phyloP scores from a whole-genome alignment of 2,797 vertebrate genomes.

The Phoebastria nigripes region DNA sequence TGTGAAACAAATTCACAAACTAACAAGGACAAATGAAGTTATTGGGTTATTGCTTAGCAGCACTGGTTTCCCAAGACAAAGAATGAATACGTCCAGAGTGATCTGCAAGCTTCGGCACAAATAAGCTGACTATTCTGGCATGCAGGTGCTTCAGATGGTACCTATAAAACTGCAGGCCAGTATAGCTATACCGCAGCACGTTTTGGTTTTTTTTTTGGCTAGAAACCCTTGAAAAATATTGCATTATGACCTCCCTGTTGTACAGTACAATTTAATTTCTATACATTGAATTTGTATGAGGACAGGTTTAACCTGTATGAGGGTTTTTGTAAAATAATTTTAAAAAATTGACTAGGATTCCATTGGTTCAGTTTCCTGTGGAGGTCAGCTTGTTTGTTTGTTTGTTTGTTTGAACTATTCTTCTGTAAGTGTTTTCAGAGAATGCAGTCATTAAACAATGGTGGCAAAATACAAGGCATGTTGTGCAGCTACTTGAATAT shows the following conservation, averaged over 20 bases:
- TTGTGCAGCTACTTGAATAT: not conserved
- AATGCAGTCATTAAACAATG: not conserved
- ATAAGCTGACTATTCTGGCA: not conserved
- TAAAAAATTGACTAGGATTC: not conserved
- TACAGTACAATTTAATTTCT: not conserved
- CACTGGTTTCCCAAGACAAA: not conserved
- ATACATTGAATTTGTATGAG: not conserved
- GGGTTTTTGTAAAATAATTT: not conserved
- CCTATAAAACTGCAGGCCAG: not conserved
- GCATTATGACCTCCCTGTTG: not conserved
- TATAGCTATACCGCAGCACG: rapidly evolving
- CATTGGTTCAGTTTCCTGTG: not conserved
- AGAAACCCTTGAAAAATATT: not conserved
- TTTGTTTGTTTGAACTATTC: not conserved
- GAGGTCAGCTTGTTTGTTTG: not conserved
- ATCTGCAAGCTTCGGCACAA: not conserved
- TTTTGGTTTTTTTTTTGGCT: not conserved
- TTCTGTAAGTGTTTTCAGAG: not conserved
- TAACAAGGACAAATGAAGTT: not conserved
- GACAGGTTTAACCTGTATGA: not conserved
- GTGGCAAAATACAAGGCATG: not conserved
- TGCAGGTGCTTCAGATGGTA: not conserved
- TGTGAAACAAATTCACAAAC: not conserved
- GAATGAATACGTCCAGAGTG: not conserved
- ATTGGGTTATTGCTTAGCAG: not conserved